Evolutionary conservation across 30 jellyfish, hydroid and myxozoan genomes (phyloP).

Genomic region (Nemopilema nomurai): DNA sequence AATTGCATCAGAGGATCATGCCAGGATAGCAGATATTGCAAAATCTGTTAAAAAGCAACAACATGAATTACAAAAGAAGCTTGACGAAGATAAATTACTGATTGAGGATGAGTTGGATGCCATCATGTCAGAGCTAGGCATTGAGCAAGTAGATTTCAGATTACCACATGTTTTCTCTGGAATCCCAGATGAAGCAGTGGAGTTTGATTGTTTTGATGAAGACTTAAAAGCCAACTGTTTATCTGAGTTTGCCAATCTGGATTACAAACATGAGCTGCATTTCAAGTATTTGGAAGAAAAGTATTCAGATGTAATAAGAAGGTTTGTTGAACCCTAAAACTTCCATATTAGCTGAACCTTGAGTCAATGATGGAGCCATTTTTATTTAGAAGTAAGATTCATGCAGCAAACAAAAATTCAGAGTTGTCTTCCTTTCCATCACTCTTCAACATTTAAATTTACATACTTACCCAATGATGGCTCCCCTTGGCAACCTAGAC

Average conservation of each 20-base stretch:
- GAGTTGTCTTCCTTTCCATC: too few relatives aligned
- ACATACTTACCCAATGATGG: too few relatives aligned
- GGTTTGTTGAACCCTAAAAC: conserved; percentile 20
- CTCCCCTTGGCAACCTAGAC: too few relatives aligned
- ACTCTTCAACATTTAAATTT: too few relatives aligned
- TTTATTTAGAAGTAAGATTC: too few relatives aligned
- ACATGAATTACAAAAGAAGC: conserved; percentile 27
- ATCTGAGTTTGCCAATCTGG: conserved; percentile 61
- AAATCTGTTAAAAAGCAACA: conserved; percentile 84
- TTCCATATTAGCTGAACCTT: neutral
- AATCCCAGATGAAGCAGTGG: conserved; percentile 51
- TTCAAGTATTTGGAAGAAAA: conserved; percentile 64
- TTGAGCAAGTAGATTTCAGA: conserved; percentile 56
- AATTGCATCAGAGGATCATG: conserved; percentile 59
- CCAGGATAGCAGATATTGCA: conserved; percentile 32
- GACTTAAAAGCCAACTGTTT: conserved; percentile 47
- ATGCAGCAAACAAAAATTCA: too few relatives aligned
- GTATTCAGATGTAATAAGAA: conserved; percentile 55
- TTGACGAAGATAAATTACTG: conserved; percentile 52
- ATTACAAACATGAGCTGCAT: conserved; percentile 60
- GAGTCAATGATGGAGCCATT: neutral
- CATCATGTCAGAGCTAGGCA: conserved; percentile 42
- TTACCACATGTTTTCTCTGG: conserved; percentile 73
- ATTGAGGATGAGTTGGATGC: conserved; percentile 38
- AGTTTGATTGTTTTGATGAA: conserved; percentile 67